Evolutionary conservation across 2,888 invertebrate species (phyloP), one percentile per base, ranked within the genome.

Genomic region (Philopedon plagiatum): DNA sequence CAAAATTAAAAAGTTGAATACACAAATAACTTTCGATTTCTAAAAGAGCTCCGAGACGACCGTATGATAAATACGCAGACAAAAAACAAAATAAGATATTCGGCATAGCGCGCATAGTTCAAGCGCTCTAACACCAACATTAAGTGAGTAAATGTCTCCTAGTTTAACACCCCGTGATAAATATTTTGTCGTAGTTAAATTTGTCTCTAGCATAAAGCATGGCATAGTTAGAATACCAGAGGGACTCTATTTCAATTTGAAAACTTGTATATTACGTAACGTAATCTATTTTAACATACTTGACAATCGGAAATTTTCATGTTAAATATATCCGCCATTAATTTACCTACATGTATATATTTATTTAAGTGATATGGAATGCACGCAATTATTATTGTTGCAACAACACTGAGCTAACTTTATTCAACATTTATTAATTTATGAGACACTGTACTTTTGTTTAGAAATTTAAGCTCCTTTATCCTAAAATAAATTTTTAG

Each of bases 111-210:
- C 34, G 51, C 64, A 65, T 65, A 62, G 72, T 23, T 63, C 23
- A 37, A 63, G 39, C 54, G 51, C 44, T 67, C 21, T 11, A 62
- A 61, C 61, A 62, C 67, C 61, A 62, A 67, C 44, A 39, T 21
- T 63, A 29, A 58, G 69, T 68, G 68, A 60, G 51, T 54, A 61
- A 68, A 68, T 68, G 68, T 68, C 61, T 61, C 23, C 68, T 60
- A 51, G 51, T 68, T 68, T 68, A 60, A 61, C 68, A 54, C 68
- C 68, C 39, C 23, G 32, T 51, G 39, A 61, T 61, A 61, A 68
- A 68, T 61, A 68, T 68, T 58, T 66, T 57, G 65, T 39, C 65
- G 65, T 39, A 65, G 56, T 65, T 65, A 65, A 65, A 65, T 56
- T 62, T 56, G 54, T 65, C 61, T 32, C 56, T 44, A 29, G 44